Evolutionary conservation across 2,888 invertebrate genomes (phyloP).

Genomic region (Sesia apiformis): DNA sequence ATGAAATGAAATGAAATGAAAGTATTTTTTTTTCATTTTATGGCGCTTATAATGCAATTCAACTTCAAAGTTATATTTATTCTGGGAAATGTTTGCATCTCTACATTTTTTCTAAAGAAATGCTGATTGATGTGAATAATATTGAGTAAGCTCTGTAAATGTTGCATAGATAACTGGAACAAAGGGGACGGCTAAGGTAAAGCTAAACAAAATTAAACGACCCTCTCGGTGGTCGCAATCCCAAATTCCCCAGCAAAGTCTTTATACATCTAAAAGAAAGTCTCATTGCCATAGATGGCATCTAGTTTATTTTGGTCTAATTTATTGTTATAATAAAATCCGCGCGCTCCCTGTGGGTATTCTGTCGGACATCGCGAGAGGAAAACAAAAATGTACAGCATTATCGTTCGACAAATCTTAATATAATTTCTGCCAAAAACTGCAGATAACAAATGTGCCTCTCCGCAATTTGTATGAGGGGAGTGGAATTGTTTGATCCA

Average conservation of each 20-base stretch:
- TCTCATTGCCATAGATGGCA: conserved; percentile 39
- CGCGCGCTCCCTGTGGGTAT: conserved; percentile 37
- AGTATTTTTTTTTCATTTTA: too few species aligned
- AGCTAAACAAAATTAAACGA: conserved; percentile 5
- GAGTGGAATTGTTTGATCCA: conserved; percentile 64
- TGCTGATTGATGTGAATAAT: neutral
- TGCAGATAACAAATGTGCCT: conserved; percentile 65
- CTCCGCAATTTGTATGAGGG: conserved; percentile 54
- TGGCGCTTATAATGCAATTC: too few species aligned
- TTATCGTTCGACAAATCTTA: conserved; percentile 63
- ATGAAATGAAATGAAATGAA: too few species aligned
- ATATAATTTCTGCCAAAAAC: conserved; percentile 66
- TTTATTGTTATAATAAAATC: conserved; percentile 57
- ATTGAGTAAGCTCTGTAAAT: neutral
- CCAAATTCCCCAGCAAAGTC: conserved; percentile 5
- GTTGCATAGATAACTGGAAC: neutral
- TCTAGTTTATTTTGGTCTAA: conserved; percentile 48
- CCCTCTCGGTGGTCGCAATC: neutral
- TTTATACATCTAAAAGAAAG: conserved; percentile 25
- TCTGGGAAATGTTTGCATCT: too few species aligned
- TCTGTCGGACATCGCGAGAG: conserved; percentile 28
- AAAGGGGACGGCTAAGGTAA: conserved; percentile 1
- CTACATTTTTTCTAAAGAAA: too few species aligned
- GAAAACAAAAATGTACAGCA: conserved; percentile 57
- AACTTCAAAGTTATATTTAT: too few species aligned